Evolutionary conservation across 2,797 vertebrate species (phyloP), one percentile per base, ranked within the genome.

Genomic region (Dipus sagitta): DNA sequence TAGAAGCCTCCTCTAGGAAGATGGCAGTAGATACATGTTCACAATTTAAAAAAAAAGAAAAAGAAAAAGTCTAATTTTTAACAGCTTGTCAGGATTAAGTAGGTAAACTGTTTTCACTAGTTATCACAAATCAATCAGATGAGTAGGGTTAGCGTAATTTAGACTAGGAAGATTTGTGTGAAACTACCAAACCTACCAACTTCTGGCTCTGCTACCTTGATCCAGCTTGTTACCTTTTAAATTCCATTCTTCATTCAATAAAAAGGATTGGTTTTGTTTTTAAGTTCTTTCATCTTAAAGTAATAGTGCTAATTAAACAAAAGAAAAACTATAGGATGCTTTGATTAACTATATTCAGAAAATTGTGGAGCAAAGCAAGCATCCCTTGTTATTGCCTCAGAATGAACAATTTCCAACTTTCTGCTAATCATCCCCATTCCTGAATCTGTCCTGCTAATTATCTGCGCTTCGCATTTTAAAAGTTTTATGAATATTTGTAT

Each of bases 401-500:
- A 38, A 6, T 80, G 77, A 91, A 65, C 2, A 67, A 17, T 70
- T 87, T 83, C 38, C 21, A 72, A 84, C 13, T 32, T 82, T 75
- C 20, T 2, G 58, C 93, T 90, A 88, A 92, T 42, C 21, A 78
- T 86, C 75, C 42, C 34, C 2, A 20, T 83, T 92, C 82, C n/a
- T 38, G 28, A 71, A 87, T 76, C 72, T 94, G 4, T 62, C 6
- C 32, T 71, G n/a, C 68, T 88, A 84, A 38, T 91, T 94, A 85
- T 67, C 24, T 84, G 8, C 28, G 60, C 47, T 14, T n/a, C 11
- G 24, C 28, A 24, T 84, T 93, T 58, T 88, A 84, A 64, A 84
- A 60, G 17, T 93, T 94, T 94, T 72, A 74, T 84, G 42, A 58
- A 86, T 94, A 77, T 95, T 91, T 76, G 11, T 88, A 62, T 47